Evolutionary conservation across 2,113 vertebrate species (phyloP), one percentile per base, ranked within the genome.

Genomic region (Vulpes lagopus): DNA sequence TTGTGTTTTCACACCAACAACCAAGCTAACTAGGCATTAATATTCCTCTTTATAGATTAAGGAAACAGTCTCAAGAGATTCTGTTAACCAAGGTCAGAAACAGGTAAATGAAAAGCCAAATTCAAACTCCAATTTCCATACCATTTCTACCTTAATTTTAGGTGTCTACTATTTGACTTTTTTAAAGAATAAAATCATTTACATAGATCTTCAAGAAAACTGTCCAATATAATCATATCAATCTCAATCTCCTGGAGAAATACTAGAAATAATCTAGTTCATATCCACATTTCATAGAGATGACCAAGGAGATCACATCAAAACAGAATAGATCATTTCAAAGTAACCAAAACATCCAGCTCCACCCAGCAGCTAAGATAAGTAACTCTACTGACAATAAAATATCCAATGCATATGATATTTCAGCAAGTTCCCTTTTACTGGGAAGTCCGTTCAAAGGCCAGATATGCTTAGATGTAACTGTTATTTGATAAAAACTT

Each of bases 101-200:
- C 16, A 74, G 57, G 17, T 38, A n/a, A 65, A 23, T 19, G 19
- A 85, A 89, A 60, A 95, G 14, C 15, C 3, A 90, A 87, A 74
- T 49, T 91, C 67, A 83, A 57, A 95, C 49, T 57, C 15, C 60
- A 57, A 71, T 71, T 38, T 43, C n/a, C 27, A 62, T 25, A 15
- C 20, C 55, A 38, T 51, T 55, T 87, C 25, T 60, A 67, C 74
- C 51, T 89, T 76, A 95, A 84, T 79, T 89, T 86, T 73, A 95
- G 20, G 25, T 55, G 9, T n/a, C 38, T 51, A 62, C 43, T 93
- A 82, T 43, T 53, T 76, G 20, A 22, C 59, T 74, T 87, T 71
- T 35, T 1, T 83, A 57, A 53, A 69, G 49, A 51, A 62, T 17
- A 69, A 78, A 78, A n/a, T 1, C 8, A 55, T n/a, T 27, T 11